A percentile compares a stretch with the other conserved stretches of the same genome.
phyloP scores from a whole-genome alignment of 2,888 invertebrate genomes.

The Gastracanthus pulcherrimus region DNA sequence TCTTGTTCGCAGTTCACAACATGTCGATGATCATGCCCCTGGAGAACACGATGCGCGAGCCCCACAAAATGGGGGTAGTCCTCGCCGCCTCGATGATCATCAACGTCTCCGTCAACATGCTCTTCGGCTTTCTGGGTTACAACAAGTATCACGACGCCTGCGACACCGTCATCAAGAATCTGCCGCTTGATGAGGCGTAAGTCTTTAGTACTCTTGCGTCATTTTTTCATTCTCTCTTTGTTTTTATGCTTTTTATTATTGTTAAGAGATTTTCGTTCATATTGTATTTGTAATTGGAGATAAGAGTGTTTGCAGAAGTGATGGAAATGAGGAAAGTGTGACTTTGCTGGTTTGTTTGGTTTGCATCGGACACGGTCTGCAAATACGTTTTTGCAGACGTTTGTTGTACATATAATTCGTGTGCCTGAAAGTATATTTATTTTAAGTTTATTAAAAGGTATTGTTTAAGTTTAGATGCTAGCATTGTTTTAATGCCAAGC shows the following conservation, averaged over 20 bases:
- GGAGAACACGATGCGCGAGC: conserved; percentile 93
- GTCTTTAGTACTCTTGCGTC: not conserved
- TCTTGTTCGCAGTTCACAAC: conserved; percentile 97
- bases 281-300: not conserved
- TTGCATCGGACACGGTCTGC: not conserved
- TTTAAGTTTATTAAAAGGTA: no score
- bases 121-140: conserved; percentile 95
- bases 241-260: not conserved
- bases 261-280: not conserved
- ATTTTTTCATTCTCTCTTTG: not conserved
- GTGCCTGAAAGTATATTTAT: no score
- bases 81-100: conserved; percentile 89
- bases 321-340: not conserved
- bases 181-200: conserved; percentile 78
- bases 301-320: not conserved
- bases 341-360: not conserved
- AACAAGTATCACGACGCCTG: conserved; percentile 87
- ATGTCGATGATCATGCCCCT: conserved; percentile 94
- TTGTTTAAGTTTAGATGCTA: no score
- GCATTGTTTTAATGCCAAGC: no score
- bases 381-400: not conserved
- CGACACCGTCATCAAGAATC: conserved; percentile 90
- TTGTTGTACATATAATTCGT: no score
- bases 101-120: conserved; percentile 87
- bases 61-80: conserved; percentile 88